Percentiles rank a stretch among this genome's conserved stretches.
Evolutionary conservation across 2,888 invertebrate species (phyloP).

Genomic region (Stramonita haemastoma): DNA sequence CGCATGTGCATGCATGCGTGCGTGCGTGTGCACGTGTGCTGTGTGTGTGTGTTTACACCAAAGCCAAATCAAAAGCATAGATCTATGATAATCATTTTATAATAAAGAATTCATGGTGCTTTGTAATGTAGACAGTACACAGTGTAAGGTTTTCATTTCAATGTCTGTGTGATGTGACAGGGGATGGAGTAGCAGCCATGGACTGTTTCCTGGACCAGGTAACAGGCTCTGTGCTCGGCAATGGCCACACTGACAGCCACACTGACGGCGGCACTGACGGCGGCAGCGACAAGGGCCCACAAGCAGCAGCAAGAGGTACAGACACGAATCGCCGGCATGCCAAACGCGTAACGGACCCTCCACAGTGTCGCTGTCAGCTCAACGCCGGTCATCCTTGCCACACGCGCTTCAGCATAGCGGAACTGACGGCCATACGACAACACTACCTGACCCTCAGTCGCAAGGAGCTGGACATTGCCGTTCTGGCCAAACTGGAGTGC

Average conservation of each 20-base stretch:
- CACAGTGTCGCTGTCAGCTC: conserved; percentile 34
- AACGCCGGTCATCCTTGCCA: conserved; percentile 36
- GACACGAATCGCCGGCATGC: conserved; percentile 19
- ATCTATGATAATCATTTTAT: too few relatives aligned
- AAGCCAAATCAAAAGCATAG: not conserved
- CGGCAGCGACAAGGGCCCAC: not conserved
- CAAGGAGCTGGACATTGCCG: conserved; percentile 38
- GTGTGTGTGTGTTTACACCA: not conserved
- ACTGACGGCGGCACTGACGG: not conserved
- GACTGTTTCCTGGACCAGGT: conserved; percentile 34
- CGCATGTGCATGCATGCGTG: not conserved
- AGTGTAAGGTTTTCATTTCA: too few relatives aligned
- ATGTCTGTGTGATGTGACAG: not conserved
- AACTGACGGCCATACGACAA: conserved; percentile 28
- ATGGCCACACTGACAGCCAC: not conserved
- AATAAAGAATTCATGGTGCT: too few relatives aligned
- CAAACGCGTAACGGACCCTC: conserved; percentile 24
- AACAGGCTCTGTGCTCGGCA: not conserved
- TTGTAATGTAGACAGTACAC: too few relatives aligned
- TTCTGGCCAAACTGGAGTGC: conserved; percentile 38
- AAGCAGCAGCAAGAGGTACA: not conserved
- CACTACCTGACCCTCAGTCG: conserved; percentile 30
- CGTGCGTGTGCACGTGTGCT: not conserved
- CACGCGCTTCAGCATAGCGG: conserved; percentile 26
- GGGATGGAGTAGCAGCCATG: conserved; percentile 13